Evolutionary conservation across 2,113 vertebrate species (phyloP).

Genomic region (Tachuris rubrigastra): DNA sequence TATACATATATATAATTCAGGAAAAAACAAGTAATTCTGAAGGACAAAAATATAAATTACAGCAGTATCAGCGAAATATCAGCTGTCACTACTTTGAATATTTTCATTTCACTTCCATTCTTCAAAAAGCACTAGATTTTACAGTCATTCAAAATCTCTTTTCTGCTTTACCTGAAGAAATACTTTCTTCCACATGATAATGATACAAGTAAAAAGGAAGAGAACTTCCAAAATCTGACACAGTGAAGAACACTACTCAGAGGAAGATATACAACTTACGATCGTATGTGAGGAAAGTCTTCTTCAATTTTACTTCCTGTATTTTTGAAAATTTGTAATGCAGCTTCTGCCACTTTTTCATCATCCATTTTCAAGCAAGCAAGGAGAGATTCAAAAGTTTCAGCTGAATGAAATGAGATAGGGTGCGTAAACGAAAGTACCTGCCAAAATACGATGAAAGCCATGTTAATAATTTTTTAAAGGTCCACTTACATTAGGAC

Average conservation of each 20-base stretch:
- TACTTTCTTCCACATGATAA: not conserved
- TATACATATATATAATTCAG: not conserved
- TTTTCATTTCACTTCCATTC: not conserved
- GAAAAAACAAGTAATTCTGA: not conserved
- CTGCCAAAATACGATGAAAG: conserved; percentile 70
- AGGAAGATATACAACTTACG: conserved; percentile 77
- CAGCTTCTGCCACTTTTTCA: conserved; percentile 96
- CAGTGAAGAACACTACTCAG: not conserved
- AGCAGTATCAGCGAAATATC: not conserved
- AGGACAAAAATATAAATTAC: not conserved
- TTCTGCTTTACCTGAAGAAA: not conserved
- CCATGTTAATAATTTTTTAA: not conserved
- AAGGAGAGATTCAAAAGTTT: conserved; percentile 96
- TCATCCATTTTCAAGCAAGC: conserved; percentile 99
- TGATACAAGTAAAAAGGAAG: not conserved
- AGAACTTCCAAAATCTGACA: not conserved
- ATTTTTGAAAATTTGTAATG: conserved; percentile 97
- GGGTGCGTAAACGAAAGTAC: conserved; percentile 98
- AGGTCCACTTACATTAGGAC: not conserved
- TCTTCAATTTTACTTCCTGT: conserved; percentile 96
- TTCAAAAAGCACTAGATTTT: not conserved
- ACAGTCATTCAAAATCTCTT: not conserved
- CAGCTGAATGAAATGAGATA: conserved; percentile 97
- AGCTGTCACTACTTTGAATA: not conserved
- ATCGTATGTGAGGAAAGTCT: conserved; percentile 96